Evolutionary conservation across 1,140 invertebrate species (phyloP), one percentile per base, ranked within the genome.

Genomic region (Camponotus vicinus): DNA sequence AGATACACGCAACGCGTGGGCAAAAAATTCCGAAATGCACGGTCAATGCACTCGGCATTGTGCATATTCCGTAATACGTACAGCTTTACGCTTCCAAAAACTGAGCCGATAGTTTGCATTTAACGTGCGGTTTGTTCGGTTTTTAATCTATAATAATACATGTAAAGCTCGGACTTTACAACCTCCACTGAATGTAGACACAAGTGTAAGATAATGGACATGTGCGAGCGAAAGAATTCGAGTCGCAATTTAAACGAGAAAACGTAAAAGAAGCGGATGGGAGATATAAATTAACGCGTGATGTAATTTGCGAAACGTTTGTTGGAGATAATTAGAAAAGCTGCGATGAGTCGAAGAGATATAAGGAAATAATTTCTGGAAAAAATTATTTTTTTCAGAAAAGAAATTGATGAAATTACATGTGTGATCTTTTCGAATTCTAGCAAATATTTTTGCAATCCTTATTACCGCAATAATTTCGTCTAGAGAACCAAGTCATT

Each of bases 341-440:
- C 18, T 45, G 42, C 67, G 27, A n/a, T 27, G 40, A 61, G 21
- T 18, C 18, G 27, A 37, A 8, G 21, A 57, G 15, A 42, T 6
- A 11, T 27, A 55, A 49, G 27, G 61, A 63, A 73, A n/a, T 61
- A 75, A 83, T 75, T 83, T 73, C 79, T 83, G 69, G 8, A 82
- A 82, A 82, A 52, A 52, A 52, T 52, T 18, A 52, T 2, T 52
- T 52, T 52, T 49, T 18, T 15, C 15, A 6, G 49, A 52, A 18
- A 52, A 52, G 49, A 52, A 52, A 52, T 52, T 52, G 49, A 18
- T 52, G 15, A 52, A 52, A 15, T 52, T 49, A 49, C 45, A 3
- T 52, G 15, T 3, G 15, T 3, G 49, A 9, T 21, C 9, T 52
- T 52, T 37, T 37, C 11, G 52, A 37, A 75, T 13, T 0, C 15